Conservation (phyloP, 2,113 vertebrate genomes). For the Promerops cafer region DNA sequence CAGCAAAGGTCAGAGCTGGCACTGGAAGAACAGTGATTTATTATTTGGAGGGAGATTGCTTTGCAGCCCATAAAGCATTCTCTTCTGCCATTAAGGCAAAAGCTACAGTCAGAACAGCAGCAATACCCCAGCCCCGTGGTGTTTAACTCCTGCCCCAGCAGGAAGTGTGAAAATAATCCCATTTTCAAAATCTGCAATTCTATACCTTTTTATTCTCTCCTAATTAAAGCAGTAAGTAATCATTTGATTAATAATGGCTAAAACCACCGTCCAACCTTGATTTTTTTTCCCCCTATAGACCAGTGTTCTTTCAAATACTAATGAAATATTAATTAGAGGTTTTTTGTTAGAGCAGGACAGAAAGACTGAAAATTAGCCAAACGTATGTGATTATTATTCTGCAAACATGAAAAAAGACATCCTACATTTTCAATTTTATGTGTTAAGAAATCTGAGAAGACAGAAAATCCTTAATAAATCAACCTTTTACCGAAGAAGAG, state of each 20-base stretch:
- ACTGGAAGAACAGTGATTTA: background rate
- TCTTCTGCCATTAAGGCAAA: background rate
- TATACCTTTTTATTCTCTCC: background rate
- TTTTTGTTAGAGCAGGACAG: background rate
- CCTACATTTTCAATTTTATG: background rate
- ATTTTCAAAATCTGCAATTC: background rate
- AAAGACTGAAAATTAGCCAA: background rate
- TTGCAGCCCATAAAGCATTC: background rate
- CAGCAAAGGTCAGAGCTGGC: constrained; percentile 32
- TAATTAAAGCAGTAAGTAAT: background rate
- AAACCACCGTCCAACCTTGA: background rate
- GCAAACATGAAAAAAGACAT: background rate
- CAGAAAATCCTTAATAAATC: background rate
- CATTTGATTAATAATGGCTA: background rate
- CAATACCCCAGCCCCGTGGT: background rate
- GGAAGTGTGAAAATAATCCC: background rate
- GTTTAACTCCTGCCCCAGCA: background rate
- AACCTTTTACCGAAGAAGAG: background rate
- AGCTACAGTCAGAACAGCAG: background rate
- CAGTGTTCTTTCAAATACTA: background rate
- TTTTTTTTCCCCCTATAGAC: background rate
- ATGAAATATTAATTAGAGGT: background rate
- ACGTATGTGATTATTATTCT: background rate
- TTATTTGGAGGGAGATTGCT: background rate
- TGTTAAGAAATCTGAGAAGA: background rate